Evolutionary conservation across 2,797 vertebrate genomes (phyloP).

Genomic region (Myotis findleyi): DNA sequence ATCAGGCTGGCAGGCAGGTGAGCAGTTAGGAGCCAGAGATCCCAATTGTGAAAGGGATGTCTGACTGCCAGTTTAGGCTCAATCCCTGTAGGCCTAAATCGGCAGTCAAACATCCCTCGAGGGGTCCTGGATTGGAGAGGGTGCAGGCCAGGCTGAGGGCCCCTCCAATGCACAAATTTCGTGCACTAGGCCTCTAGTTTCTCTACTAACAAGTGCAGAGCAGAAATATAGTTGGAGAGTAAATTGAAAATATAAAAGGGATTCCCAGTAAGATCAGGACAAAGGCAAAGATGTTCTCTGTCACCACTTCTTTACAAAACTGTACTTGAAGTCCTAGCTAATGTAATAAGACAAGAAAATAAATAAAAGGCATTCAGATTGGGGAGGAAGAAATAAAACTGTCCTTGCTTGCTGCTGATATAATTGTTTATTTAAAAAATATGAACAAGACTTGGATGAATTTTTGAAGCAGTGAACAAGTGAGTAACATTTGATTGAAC

Average conservation of each 20-base stretch:
- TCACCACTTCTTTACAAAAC: background rate
- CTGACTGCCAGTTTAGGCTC: too few relatives aligned
- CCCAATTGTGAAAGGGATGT: too few relatives aligned
- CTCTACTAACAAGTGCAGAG: background rate
- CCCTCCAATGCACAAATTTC: too few relatives aligned
- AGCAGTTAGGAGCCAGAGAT: too few relatives aligned
- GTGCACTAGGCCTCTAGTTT: background rate
- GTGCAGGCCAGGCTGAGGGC: too few relatives aligned
- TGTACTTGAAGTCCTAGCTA: background rate
- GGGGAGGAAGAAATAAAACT: slow-evolving; percentile 10
- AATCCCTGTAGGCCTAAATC: too few relatives aligned
- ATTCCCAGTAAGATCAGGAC: background rate
- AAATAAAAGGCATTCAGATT: background rate
- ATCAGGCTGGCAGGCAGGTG: too few relatives aligned
- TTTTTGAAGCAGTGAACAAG: slow-evolving; percentile 10
- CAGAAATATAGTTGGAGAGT: background rate
- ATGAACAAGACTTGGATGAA: background rate
- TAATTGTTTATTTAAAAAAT: background rate
- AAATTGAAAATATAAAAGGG: background rate
- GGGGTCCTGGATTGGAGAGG: too few relatives aligned
- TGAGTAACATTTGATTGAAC: background rate
- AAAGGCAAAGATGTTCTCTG: background rate
- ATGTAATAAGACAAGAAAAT: background rate
- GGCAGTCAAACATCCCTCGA: too few relatives aligned
- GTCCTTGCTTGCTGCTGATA: background rate